Evolutionary conservation across 1,140 invertebrate genomes (phyloP), one percentile per base, ranked within the genome.

Genomic region (Leptinotarsa lineolata): DNA sequence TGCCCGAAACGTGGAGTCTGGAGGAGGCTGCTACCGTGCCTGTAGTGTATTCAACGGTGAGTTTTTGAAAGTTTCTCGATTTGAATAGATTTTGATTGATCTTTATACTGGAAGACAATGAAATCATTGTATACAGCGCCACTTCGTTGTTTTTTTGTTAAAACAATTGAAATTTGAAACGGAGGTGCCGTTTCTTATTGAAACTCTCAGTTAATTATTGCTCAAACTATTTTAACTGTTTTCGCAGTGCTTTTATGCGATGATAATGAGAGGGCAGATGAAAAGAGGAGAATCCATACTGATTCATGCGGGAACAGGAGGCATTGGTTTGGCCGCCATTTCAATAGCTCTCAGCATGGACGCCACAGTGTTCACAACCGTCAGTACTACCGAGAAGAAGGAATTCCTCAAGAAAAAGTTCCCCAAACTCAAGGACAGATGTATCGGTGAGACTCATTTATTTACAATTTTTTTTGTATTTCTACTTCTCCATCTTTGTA

Each of bases 321-420:
- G 96, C 78, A 95, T 99, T 30, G 97, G 97, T 6, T 94, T 97
- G 86, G 96, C 96, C 4, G 95, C 96, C 73, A 98, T 99, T 79
- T 87, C 94, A 11, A 95, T 99, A 80, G 95, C 95, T 30, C 86
- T 98, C 11, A 89, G 92, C 81, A 90, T 92, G 85, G 94, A 94
- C 16, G 93, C 95, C 84, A 89, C 84, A 44, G 92, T 97, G 0
- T 97, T 90, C 84, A 96, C 95, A 1, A 97, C 95, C 0, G 94
- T 96, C 46, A 92, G 94, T 58, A 94, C 93, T 12, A 82, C 89
- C 77, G 93, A 95, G 71, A 99, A 99, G 85, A 89, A 92, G 68
- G 90, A 94, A n/a, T 98, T 95, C 85, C 86, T 99, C 13, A 92
- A 93, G 81, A 89, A 92, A 77, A 89, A 88, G 11, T 99, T 97